Conservation (phyloP, 2,888 invertebrate species). For the Trisateles emortualis region DNA sequence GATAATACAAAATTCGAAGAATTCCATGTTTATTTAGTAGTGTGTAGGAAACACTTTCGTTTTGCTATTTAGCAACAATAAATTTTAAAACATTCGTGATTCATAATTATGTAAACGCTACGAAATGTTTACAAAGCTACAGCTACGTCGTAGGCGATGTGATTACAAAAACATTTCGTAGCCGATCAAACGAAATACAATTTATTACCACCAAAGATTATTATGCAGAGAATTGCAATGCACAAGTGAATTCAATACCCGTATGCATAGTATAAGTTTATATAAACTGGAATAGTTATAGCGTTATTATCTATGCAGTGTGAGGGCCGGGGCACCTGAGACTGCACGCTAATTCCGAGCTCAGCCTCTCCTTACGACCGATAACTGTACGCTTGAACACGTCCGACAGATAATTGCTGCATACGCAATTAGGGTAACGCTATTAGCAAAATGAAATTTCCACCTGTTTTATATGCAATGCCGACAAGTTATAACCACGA, state of each 20-base stretch:
- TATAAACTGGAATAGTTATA: slow-evolving; percentile 38
- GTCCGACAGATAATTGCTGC: slow-evolving; percentile 70
- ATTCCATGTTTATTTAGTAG: slow-evolving; percentile 14
- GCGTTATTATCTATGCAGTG: slow-evolving; percentile 43
- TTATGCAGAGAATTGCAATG: background rate
- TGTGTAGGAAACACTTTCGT: background rate
- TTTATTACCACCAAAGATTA: too few relatives aligned
- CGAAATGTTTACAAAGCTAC: too few relatives aligned
- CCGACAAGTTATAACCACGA: slow-evolving; percentile 39
- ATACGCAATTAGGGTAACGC: slow-evolving; percentile 72
- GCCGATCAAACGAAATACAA: too few relatives aligned
- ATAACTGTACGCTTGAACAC: slow-evolving; percentile 65
- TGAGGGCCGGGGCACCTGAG: slow-evolving; percentile 58
- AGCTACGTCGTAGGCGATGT: too few relatives aligned
- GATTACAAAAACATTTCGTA: too few relatives aligned
- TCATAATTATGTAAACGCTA: too few relatives aligned
- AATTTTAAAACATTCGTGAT: background rate
- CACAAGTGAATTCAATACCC: slow-evolving; percentile 23
- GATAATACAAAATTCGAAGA: slow-evolving; percentile 9
- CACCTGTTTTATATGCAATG: slow-evolving; percentile 42
- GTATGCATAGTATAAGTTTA: slow-evolving; percentile 17
- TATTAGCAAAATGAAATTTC: slow-evolving; percentile 60
- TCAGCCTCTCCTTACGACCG: slow-evolving; percentile 61
- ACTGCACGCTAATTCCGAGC: slow-evolving; percentile 59
- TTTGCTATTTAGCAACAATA: background rate